phyloP scores from a whole-genome alignment of 2,113 vertebrate species.

The Gadus chalcogrammus region DNA sequence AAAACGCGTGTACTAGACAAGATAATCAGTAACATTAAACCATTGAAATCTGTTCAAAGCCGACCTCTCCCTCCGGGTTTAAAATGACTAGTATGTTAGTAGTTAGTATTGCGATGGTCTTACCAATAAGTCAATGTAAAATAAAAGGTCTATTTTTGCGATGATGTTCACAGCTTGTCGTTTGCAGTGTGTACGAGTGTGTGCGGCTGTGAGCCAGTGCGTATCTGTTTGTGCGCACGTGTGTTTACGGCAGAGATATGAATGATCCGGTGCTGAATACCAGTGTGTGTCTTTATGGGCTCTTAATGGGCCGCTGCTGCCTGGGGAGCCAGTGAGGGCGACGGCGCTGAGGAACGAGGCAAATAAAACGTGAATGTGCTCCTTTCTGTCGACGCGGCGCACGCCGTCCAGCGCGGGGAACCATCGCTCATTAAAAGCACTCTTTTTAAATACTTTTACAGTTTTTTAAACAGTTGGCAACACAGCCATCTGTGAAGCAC shows the following conservation, averaged over 20 bases:
- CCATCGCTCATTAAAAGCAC: conserved; percentile 19
- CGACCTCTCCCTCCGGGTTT: too few species aligned
- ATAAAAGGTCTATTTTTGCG: too few species aligned
- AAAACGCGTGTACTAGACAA: too few species aligned
- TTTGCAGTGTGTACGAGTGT: too few species aligned
- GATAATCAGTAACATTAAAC: too few species aligned
- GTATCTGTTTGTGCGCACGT: background rate
- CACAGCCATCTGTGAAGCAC: conserved; percentile 24
- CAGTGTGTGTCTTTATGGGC: conserved; percentile 7
- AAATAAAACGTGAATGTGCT: conserved; percentile 8
- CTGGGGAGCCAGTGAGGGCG: background rate
- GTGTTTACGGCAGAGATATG: background rate
- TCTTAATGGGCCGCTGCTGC: conserved; percentile 25
- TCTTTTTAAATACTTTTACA: conserved; percentile 19
- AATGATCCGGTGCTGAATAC: conserved; percentile 14
- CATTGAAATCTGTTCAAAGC: too few species aligned
- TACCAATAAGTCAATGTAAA: too few species aligned
- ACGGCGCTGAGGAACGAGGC: conserved; percentile 20
- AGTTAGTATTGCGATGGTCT: too few species aligned
- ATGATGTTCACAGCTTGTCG: too few species aligned
- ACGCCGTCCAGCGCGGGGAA: conserved; percentile 25
- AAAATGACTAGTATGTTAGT: too few species aligned
- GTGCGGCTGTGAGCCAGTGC: background rate
- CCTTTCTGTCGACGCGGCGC: conserved; percentile 26
- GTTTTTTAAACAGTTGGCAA: conserved; percentile 18